Evolutionary conservation across 64 coral and sea anemone species (phyloP).

Genomic region (Montipora foliosa): DNA sequence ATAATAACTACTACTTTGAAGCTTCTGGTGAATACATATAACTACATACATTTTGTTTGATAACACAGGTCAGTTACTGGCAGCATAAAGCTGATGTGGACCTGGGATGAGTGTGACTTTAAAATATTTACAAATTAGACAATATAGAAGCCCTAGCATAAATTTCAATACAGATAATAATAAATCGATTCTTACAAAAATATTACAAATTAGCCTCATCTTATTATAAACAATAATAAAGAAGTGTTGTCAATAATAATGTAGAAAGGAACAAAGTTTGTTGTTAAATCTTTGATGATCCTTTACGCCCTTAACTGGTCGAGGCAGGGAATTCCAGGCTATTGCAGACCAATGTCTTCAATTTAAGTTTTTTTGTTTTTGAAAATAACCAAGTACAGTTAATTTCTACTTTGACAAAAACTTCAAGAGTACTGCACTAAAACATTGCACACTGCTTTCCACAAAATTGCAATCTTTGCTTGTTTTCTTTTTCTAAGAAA

Average conservation of each 20-base stretch:
- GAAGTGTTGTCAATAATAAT: not conserved
- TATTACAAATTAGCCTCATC: not conserved
- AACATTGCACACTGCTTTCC: too few relatives aligned
- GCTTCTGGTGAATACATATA: too few relatives aligned
- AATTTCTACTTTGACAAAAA: too few relatives aligned
- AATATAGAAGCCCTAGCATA: not conserved
- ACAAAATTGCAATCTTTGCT: too few relatives aligned
- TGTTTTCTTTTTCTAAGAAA: not conserved
- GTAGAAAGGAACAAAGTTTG: conserved; percentile 8
- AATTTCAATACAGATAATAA: not conserved
- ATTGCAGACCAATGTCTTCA: not conserved
- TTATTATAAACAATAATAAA: not conserved
- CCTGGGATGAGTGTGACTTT: not conserved
- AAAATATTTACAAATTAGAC: not conserved
- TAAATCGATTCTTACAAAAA: not conserved
- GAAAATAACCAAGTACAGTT: too few relatives aligned
- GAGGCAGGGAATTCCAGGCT: too few relatives aligned
- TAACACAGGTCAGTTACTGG: not conserved
- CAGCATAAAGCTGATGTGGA: not conserved
- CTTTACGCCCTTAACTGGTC: not conserved
- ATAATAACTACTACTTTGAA: too few relatives aligned
- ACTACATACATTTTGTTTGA: too few relatives aligned
- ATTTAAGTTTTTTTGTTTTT: too few relatives aligned
- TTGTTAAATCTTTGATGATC: not conserved
- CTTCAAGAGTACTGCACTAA: not conserved